phyloP scores from a whole-genome alignment of 1,140 invertebrate genomes.

The Brachionus manjavacas region DNA sequence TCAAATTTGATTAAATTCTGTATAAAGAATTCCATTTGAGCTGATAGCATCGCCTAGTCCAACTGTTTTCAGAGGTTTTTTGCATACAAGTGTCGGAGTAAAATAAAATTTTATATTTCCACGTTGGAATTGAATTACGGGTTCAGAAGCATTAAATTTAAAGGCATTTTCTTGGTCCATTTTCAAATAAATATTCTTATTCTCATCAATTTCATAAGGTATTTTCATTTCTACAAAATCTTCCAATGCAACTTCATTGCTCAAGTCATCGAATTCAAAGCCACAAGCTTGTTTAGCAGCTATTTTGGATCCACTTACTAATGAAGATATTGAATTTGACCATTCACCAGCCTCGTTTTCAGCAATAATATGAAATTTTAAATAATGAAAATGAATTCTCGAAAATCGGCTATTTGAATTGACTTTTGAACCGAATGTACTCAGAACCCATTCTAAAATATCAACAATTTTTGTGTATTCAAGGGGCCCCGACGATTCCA shows the following conservation, averaged over 20 bases:
- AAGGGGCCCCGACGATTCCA: not conserved
- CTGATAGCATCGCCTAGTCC: slow-evolving; percentile 60
- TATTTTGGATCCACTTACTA: slow-evolving; percentile 56
- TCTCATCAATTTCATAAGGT: slow-evolving; percentile 52
- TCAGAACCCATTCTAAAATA: slow-evolving; percentile 57
- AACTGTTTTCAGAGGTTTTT: slow-evolving; percentile 58
- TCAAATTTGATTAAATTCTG: slow-evolving; percentile 44
- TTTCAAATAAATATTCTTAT: slow-evolving; percentile 49
- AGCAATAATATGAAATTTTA: slow-evolving; percentile 59
- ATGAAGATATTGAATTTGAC: slow-evolving; percentile 55
- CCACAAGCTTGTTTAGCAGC: slow-evolving; percentile 59
- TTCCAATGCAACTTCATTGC: slow-evolving; percentile 46
- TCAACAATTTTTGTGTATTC: slow-evolving; percentile 53
- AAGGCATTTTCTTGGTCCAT: slow-evolving; percentile 17
- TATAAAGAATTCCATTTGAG: slow-evolving; percentile 58
- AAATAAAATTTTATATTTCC: slow-evolving; percentile 57
- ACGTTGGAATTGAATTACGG: slow-evolving; percentile 55
- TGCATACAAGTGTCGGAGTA: slow-evolving; percentile 60
- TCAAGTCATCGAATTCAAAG: slow-evolving; percentile 46
- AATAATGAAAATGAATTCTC: slow-evolving; percentile 59
- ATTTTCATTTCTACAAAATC: slow-evolving; percentile 52
- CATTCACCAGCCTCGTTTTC: slow-evolving; percentile 50
- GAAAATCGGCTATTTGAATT: slow-evolving; percentile 52
- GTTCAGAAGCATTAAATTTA: slow-evolving; percentile 48
- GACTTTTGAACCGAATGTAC: slow-evolving; percentile 53